Conservation (phyloP, 1,140 invertebrate genomes). For the Wasmannia auropunctata region DNA sequence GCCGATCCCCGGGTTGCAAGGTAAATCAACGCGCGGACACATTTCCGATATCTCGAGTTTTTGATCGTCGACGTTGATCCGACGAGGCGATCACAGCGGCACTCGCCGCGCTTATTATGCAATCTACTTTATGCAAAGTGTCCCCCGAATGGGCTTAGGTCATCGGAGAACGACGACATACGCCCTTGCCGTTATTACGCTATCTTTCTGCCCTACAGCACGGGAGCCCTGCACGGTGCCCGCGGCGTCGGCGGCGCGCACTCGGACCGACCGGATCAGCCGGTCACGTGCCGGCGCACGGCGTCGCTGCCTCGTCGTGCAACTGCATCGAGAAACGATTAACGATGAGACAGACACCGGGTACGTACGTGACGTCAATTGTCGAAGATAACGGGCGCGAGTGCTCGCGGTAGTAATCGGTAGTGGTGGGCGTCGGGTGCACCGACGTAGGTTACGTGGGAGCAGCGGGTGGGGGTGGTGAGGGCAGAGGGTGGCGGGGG, state of each 20-base stretch:
- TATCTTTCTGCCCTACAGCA: not conserved
- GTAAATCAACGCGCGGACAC: not conserved
- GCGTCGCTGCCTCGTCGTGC: constrained; percentile 58
- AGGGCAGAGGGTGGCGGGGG: not conserved
- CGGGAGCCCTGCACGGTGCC: no score
- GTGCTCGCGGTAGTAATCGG: constrained; percentile 41
- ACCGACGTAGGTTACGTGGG: constrained; percentile 46
- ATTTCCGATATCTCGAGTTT: not conserved
- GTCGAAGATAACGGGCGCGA: constrained; percentile 77
- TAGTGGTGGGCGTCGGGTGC: constrained; percentile 48
- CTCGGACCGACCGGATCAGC: not conserved
- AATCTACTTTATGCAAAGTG: not conserved
- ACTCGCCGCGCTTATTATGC: not conserved
- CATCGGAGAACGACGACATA: not conserved
- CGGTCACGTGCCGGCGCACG: constrained; percentile 57
- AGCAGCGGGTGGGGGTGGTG: no score
- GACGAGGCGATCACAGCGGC: not conserved
- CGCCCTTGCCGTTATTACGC: not conserved
- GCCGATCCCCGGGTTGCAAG: not conserved
- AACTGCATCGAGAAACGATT: constrained; percentile 73
- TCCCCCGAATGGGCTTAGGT: not conserved
- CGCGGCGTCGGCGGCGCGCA: no score
- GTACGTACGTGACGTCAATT: constrained; percentile 79
- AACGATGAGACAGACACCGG: constrained; percentile 66
- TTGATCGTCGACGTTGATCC: not conserved